Base-by-base conservation (phyloP, 2,888 invertebrate species). In the Gibbula magus region DNA sequence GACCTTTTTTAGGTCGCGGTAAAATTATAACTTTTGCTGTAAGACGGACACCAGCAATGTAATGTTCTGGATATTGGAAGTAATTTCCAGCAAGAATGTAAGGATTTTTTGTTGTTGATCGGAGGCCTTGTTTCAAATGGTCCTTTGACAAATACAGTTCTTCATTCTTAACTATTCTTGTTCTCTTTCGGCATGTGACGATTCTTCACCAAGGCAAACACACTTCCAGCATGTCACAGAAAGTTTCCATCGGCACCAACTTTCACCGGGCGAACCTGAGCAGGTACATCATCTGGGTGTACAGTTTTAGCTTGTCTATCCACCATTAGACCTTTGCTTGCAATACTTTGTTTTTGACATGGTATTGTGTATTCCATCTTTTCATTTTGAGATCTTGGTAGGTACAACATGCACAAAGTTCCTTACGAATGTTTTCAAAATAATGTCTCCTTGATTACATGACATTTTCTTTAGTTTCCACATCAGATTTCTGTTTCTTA, bases 281-380 rank as follows among this genome's bases (percentile, higher is more conserved):
- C 78, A n/a, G 81, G 79, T 18, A 79, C 76, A 79, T 79, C 81
- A 61, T 56, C n/a, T 51, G 79, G 81, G 75, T 74, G 79, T n/a
- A n/a, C 79, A n/a, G n/a, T 75, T 18, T 79, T n/a, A 18, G 78
- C 75, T 52, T 75, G 29, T 29, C 52, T 32, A 75, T 83, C 81
- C 10, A 83, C 83, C 10, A 51, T 51, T 20, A 83, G 54, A 7
- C 29, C 25, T 20, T 76, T 20, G 4, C 56, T 22, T 13, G 75
- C 22, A n/a, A 81, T 75, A 67, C 22, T 75, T 22, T 66, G 20
- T 22, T 67, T 51, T 20, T 25, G n/a, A 45, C 73, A 54, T 32
- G 10, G 32, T 52, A 79, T 73, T 16, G 22, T 29, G 54, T 51
- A 61, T 61, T 61, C 20, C 61, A 61, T 61, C 61, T n/a, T 61